Evolutionary conservation across 2,888 invertebrate genomes (phyloP).

Genomic region (Drosophila neonasuta): DNA sequence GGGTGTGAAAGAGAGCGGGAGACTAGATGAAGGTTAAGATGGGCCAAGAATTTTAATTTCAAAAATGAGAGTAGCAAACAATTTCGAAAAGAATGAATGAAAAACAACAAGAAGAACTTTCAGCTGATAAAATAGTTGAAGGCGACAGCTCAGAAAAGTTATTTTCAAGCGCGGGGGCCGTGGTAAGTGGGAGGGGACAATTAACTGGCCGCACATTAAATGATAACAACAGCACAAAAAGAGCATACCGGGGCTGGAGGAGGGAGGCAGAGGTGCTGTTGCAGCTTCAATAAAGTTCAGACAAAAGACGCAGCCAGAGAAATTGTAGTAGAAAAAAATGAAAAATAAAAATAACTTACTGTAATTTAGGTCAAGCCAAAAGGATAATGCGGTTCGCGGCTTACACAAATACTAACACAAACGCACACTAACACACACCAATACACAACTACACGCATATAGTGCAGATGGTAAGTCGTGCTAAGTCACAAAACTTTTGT

Average conservation of each 20-base stretch:
- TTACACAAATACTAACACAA: conserved; percentile 27
- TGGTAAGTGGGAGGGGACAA: conserved; percentile 35
- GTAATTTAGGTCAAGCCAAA: conserved; percentile 70
- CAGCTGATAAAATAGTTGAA: conserved; percentile 61
- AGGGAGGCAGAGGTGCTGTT: conserved; percentile 3
- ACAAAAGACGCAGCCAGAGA: conserved; percentile 48
- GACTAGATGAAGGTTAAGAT: conserved; percentile 2
- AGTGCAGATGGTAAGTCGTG: conserved; percentile 27
- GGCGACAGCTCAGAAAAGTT: conserved; percentile 57
- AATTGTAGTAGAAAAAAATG: conserved; percentile 16
- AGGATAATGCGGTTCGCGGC: conserved; percentile 67
- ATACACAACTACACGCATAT: conserved; percentile 1
- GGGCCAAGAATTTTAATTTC: conserved; percentile 44
- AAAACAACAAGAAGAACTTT: conserved; percentile 41
- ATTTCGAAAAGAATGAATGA: conserved; percentile 7
- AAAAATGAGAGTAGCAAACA: conserved; percentile 16
- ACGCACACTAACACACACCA: conserved; percentile 5
- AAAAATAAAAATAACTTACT: conserved; percentile 30
- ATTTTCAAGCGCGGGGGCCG: conserved; percentile 17
- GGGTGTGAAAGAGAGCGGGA: neutral
- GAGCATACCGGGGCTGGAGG: neutral
- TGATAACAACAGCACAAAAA: conserved; percentile 53
- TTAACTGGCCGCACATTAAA: conserved; percentile 71
- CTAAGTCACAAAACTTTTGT: conserved; percentile 61
- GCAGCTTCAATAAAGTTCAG: conserved; percentile 49